Evolutionary conservation across 2,113 vertebrate species (phyloP), one percentile per base, ranked within the genome.

Genomic region (Chloroceryle aenea): DNA sequence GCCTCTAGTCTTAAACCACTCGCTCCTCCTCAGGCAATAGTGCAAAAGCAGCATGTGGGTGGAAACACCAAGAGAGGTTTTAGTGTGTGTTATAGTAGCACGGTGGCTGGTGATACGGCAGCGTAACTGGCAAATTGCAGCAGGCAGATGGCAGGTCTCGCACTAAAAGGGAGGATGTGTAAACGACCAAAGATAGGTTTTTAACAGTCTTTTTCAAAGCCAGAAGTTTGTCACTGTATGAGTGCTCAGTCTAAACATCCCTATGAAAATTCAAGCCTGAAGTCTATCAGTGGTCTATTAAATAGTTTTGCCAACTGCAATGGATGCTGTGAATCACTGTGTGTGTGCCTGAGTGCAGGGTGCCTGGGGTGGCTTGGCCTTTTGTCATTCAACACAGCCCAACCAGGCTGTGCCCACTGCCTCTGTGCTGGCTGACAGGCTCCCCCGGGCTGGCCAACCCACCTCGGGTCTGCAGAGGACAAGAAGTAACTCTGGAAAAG

Each of bases 101-200:
- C 1, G 9, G 47, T n/a, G 71, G 40, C 69, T 94, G 89, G 12
- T 12, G 89, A n/a, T 84, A 36, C 0, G 1, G 56, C 77, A 76
- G 71, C 6, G 0, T 52, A 29, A 52, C 93, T 95, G 87, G 91
- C 89, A 95, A 72, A 48, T 75, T 1, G 2, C 78, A 45, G 71
- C 9, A 87, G 91, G 91, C 94, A 96, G 96, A 94, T 94, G 94
- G 96, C 52, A 53, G 93, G 94, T 96, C 95, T 97, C 91, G 1
- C 93, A 55, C 93, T 87, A 52, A 62, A 36, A 34, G 42, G 62
- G 89, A 79, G 89, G 84, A 87, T 91, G 93, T 89, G 84, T 91
- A 85, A 95, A 82, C 27, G 81, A 89, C 95, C 91, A 30, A 93
- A 93, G 85, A 97, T 73, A 72, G 94, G 95, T 72, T 96, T 87